Conservation (phyloP, 2,888 invertebrate species). For the Agrotis segetum region DNA sequence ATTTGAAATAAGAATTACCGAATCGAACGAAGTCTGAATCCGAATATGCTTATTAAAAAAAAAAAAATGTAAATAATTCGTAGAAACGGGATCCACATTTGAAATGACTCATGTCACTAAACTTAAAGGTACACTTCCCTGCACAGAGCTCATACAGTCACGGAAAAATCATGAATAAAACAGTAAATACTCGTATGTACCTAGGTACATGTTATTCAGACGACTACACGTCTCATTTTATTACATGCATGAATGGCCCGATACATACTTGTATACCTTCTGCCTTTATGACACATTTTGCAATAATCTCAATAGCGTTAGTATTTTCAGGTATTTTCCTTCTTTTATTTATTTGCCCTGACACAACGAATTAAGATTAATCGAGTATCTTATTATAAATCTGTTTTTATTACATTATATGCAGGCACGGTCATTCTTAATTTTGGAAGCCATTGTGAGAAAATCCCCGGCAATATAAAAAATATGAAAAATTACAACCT, state of each 20-base stretch:
- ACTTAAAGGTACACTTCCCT: neutral
- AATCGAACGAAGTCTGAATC: neutral
- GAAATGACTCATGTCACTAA: neutral
- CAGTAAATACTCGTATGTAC: neutral
- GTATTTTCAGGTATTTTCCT: conserved; percentile 53
- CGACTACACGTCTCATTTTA: conserved; percentile 28
- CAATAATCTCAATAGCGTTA: conserved; percentile 25
- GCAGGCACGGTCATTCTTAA: neutral
- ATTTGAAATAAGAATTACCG: neutral
- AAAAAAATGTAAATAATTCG: neutral
- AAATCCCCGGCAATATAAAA: neutral
- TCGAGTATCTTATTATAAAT: conserved; percentile 7
- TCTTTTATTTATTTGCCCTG: conserved; percentile 23
- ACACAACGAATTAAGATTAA: conserved; percentile 15
- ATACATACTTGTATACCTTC: conserved; percentile 20
- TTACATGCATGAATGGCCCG: conserved; percentile 52
- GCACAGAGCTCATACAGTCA: neutral
- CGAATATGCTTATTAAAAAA: neutral
- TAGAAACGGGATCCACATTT: neutral
- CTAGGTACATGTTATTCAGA: conserved; percentile 28
- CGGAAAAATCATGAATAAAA: conserved; percentile 42
- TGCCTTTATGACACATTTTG: conserved; percentile 36
- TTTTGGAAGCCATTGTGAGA: neutral
- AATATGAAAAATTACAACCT: neutral
- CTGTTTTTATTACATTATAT: neutral